Base-by-base conservation (phyloP, 2,888 invertebrate species). In the Drosophila atripex region DNA sequence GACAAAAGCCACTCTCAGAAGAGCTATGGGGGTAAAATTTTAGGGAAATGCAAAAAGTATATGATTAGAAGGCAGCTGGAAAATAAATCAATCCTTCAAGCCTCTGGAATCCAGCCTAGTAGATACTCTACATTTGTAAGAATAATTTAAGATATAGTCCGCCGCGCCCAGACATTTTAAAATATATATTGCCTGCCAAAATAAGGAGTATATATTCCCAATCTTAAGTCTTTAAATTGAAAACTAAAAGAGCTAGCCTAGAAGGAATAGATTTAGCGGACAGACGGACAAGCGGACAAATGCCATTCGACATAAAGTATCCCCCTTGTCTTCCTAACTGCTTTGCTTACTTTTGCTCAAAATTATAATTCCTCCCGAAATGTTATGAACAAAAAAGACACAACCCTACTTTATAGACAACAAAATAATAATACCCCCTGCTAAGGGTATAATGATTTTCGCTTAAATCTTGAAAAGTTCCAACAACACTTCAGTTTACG, bases 11-110 rank as follows among this genome's bases (percentile, higher is more conserved):
- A 28, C 28, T 30, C 4, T 23, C 21, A 9, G 4, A 39, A 28
- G 11, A 11, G n/a, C 12, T 28, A 25, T 8, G 3, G 4, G 65
- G 68, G 28, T 35, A 49, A 53, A 32, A 46, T 41, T 16, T 16
- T 39, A 16, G 39, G 32, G 32, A 32, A 32, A 32, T 32, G 28
- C 32, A 12, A 32, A 32, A 32, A 32, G 39, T 39, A 38, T 38
- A 14, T 38, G 16, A 38, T 38, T 38, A 38, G 8, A 35, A 28
- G 2, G n/a, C 4, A 35, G n/a, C 12, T 35, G 35, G 12, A 35
- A 35, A 35, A 35, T 35, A 35, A n/a, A 35, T 12, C 12, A 12
- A 35, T 35, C 12, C 35, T n/a, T 11, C 18, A 18, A 18, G 35
- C 5, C 35, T n/a, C n/a, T n/a, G n/a, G n/a, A n/a, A n/a, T n/a